These are phyloP conservation scores for Leptopilina clavipes DNA, from an alignment of 1,140 invertebrate genomes.

Conservation along the genomic window DNA sequence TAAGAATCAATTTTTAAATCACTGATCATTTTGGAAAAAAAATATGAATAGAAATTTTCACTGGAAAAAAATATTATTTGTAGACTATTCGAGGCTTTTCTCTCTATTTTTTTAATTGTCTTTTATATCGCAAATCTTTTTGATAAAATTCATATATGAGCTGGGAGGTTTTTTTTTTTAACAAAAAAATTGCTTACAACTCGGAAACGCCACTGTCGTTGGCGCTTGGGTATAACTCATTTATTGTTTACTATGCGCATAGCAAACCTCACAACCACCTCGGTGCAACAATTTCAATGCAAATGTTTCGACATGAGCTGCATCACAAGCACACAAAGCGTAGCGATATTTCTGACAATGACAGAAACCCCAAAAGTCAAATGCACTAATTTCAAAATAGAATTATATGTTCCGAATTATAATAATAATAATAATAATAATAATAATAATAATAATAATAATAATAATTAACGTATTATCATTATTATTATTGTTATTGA, in stretches of 20 bases:
- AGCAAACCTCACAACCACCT: constrained; percentile 53
- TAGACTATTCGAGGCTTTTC: too few relatives aligned
- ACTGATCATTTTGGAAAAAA: too few relatives aligned
- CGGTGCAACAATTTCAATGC: constrained; percentile 67
- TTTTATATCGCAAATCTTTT: not conserved
- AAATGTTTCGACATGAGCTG: constrained; percentile 57
- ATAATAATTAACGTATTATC: too few relatives aligned
- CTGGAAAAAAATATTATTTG: too few relatives aligned
- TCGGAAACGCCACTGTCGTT: constrained; percentile 33
- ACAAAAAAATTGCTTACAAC: not conserved
- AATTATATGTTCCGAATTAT: not conserved
- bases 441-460: too few relatives aligned
- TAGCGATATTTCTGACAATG: not conserved
- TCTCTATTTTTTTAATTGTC: too few relatives aligned
- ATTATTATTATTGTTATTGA: too few relatives aligned
- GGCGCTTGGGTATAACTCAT: constrained; percentile 37
- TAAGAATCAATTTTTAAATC: too few relatives aligned
- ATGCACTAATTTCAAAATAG: not conserved
- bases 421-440: too few relatives aligned
- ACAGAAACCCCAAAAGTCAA: not conserved
- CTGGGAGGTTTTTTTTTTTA: too few relatives aligned
- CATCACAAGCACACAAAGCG: constrained; percentile 54
- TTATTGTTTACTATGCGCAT: constrained; percentile 59
- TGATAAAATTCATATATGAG: not conserved
- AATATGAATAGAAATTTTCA: too few relatives aligned